phyloP scores from a whole-genome alignment of 2,113 vertebrate species.

The Gambusia affinis region DNA sequence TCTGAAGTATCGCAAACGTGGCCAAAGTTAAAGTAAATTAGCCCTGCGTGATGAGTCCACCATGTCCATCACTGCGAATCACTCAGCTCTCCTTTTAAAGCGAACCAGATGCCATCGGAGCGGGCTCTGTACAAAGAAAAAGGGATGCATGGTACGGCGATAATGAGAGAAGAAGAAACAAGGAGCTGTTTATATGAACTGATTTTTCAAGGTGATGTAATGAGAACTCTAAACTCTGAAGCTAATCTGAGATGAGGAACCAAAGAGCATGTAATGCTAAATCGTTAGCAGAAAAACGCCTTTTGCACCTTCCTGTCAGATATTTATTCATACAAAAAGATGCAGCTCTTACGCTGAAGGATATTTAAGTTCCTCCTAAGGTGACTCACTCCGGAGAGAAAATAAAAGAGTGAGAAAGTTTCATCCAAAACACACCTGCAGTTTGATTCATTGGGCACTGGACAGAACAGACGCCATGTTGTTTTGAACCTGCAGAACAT shows the following conservation, averaged over 20 bases:
- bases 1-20: slow-evolving; percentile 59
- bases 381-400: too few relatives aligned
- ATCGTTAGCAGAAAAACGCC: slow-evolving; percentile 7
- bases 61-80: slow-evolving; percentile 67
- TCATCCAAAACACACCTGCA: background rate
- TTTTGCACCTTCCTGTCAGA: background rate
- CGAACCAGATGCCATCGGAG: slow-evolving; percentile 75
- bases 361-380: too few relatives aligned
- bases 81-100: slow-evolving; percentile 66
- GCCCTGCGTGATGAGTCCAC: slow-evolving; percentile 70
- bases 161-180: slow-evolving; percentile 63
- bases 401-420: background rate
- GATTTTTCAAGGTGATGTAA: slow-evolving; percentile 13
- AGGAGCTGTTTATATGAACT: slow-evolving; percentile 29
- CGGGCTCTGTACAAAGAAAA: slow-evolving; percentile 11
- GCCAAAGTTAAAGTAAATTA: slow-evolving; percentile 70
- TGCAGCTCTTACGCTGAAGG: background rate
- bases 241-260: background rate
- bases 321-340: background rate
- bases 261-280: background rate
- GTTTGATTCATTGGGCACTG: background rate
- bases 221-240: slow-evolving; percentile 14
- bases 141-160: slow-evolving; percentile 42
- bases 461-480: background rate
- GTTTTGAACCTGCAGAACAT: background rate